Base-by-base conservation (phyloP, 2,797 vertebrate species). In the Girardinus metallicus region DNA sequence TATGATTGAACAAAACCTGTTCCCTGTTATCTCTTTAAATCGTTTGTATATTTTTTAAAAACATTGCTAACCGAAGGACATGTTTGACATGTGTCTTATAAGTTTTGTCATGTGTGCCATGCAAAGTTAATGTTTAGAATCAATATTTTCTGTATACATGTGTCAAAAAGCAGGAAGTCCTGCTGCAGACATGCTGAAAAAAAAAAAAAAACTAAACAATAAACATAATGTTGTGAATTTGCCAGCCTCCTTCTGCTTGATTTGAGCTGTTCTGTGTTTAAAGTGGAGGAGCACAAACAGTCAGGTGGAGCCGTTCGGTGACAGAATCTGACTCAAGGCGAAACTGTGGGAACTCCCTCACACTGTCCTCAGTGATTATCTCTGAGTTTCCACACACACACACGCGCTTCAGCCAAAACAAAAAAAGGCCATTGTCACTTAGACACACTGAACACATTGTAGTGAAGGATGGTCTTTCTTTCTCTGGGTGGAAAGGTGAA, bases 281-380 rank as follows among this genome's bases (percentile, higher is more conserved):
- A 81, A 81, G 72, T 68, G 74, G 41, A 41, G 47, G 23, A 82
- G 55, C 29, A 57, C 73, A 89, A 81, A 88, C 84, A 84, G 86
- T 84, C 81, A 86, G 87, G 86, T 78, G 83, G 79, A 85, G 86
- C 34, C 72, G 62, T 84, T 62, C 79, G 36, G 64, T 90, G 84
- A 91, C 90, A 87, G 91, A 86, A 88, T 70, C 26, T 83, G 75
- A 82, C 91, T 80, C 34, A 34, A 87, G 86, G 91, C 75, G 0
- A 88, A 90, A 92, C 81, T 79, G 77, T 84, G 87, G 89, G 87
- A 94, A 91, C 88, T 88, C 91, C 88, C 89, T 87, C 80, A 74
- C 87, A 31, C 74, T 74, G 86, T 87, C 83, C 83, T 87, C 83
- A 21, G 68, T 43, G 80, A 92, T 87, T 88, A 87, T 84, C 77